Base-by-base conservation (phyloP, 37 sponge, comb jelly and placozoan species). In the Lycopodina hypogea region DNA sequence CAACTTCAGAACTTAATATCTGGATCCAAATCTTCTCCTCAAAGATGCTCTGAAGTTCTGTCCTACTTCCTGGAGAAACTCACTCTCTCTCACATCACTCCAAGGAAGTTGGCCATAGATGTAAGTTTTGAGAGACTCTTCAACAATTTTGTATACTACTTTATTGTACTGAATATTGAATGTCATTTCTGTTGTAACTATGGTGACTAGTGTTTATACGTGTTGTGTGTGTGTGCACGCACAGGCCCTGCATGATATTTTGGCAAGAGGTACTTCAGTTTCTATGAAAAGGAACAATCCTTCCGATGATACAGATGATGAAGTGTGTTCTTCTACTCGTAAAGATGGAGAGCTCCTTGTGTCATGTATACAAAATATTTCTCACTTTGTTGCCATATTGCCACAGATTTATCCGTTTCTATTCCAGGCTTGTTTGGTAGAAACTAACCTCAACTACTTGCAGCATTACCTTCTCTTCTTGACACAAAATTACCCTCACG, bases 1-100 rank as follows among this genome's bases (percentile, higher is more conserved):
- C 81, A 84, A 6, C 80, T 92, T 67, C 65, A 64, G 55, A 65
- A 56, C 29, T 78, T 92, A 17, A 63, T 92, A 26, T 33, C 74
- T 18, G 85, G 85, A 9, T 50, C 59, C 23, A 57, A 69, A 38
- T 69, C 84, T 29, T 62, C 85, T 1, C 60, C 66, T 2, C 48
- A 57, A 21, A 56, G 42, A n/a, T 64, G 69, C 37, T 45, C 70
- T 56, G 88, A 78, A 37, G 89, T 92, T 1, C 56, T 92, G 38
- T 60, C 79, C 37, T 88, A 88, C 78, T 88, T 92, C 68, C 36
- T 92, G 6, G 77, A 83, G 48, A 92, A 92, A 38, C 82, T 92
- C 33, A 80, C 88, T 23, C 75, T 57, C 12, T 70, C 79, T 36
- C 68, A 75, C 39, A 45, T 76, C 40, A 81, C 70, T 37, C 76